These are phyloP conservation scores for Henicopernis longicauda DNA, from an alignment of 2,113 vertebrate genomes.

Conservation along the genomic window DNA sequence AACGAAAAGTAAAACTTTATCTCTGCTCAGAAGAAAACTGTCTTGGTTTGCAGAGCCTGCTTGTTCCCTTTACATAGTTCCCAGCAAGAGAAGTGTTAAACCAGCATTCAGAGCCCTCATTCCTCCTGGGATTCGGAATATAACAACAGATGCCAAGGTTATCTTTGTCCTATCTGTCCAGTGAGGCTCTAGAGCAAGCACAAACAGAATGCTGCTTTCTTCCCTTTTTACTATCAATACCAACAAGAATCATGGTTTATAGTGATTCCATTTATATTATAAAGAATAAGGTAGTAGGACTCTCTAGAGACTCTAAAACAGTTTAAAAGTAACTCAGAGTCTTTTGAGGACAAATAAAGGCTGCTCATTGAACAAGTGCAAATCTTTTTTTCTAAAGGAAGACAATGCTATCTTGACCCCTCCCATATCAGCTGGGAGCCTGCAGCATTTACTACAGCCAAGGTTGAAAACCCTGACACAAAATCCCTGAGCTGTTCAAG, in stretches of 20 bases:
- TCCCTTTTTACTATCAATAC: neutral
- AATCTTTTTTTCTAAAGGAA: neutral
- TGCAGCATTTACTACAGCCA: neutral
- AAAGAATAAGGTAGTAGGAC: neutral
- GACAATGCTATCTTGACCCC: neutral
- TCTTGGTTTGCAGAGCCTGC: neutral
- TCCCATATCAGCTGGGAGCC: neutral
- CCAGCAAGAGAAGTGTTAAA: constrained; percentile 28
- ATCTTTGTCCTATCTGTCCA: constrained; percentile 2
- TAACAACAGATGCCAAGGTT: constrained; percentile 16
- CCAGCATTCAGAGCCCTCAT: neutral
- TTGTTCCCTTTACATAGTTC: neutral
- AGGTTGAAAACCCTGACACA: neutral
- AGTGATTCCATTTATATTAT: neutral
- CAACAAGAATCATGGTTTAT: neutral
- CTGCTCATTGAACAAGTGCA: neutral
- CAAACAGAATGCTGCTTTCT: neutral
- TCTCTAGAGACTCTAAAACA: neutral
- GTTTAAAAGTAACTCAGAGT: neutral
- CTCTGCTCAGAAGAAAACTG: neutral
- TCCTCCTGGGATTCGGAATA: neutral
- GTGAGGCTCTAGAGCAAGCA: neutral
- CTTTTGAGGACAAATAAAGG: neutral
- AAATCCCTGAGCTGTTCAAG: neutral
- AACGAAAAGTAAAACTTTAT: neutral